phyloP scores from a whole-genome alignment of 2,113 vertebrate species.

The Python bivittatus region DNA sequence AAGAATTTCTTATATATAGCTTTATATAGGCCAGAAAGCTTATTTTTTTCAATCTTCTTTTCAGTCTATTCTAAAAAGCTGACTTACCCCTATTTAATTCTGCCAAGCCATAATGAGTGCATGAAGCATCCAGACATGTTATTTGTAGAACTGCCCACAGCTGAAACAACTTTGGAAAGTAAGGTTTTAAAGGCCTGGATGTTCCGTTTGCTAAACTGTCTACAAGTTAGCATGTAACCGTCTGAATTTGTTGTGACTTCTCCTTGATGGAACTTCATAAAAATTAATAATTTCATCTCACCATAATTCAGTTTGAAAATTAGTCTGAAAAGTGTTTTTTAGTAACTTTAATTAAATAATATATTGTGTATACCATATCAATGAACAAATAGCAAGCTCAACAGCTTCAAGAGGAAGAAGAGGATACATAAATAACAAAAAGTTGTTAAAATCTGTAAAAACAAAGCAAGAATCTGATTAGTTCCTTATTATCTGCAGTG shows the following conservation, averaged over 20 bases:
- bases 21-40: constrained; percentile 5
- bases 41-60: background rate
- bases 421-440: background rate
- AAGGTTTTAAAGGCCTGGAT: background rate
- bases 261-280: background rate
- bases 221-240: background rate
- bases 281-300: background rate
- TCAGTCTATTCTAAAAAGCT: constrained; percentile 14
- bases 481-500: background rate
- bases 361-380: background rate
- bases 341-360: background rate
- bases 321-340: background rate
- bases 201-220: background rate
- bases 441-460: background rate
- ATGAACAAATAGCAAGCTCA: background rate
- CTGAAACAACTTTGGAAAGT: background rate
- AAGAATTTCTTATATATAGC: constrained; percentile 11
- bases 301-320: background rate
- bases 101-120: constrained; percentile 29
- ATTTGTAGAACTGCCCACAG: background rate
- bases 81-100: constrained; percentile 11
- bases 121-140: background rate
- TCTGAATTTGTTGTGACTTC: background rate
- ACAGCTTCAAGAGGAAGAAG: background rate
- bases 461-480: background rate